These are phyloP conservation scores for Coelogynopora nodosa DNA, from an alignment of 2,888 invertebrate species.

Conservation along the genomic window DNA sequence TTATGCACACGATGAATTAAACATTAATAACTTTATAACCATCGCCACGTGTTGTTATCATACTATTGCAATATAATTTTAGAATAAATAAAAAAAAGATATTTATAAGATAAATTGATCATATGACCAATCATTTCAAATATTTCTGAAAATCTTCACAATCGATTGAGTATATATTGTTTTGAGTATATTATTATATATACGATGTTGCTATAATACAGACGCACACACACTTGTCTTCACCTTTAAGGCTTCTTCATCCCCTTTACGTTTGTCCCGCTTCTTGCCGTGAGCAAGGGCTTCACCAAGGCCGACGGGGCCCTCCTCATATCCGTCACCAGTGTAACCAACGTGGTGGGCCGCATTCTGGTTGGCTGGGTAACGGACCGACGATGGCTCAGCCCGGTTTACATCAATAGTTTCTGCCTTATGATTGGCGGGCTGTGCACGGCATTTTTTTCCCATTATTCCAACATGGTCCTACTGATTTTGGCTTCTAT, in stretches of 20 bases:
- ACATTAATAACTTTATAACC: too few species aligned
- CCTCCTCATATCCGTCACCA: conserved; percentile 52
- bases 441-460: not conserved
- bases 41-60: too few species aligned
- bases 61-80: too few species aligned
- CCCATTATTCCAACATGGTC: not conserved
- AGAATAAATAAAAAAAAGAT: too few species aligned
- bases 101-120: too few species aligned
- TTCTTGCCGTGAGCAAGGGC: conserved; percentile 51
- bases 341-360: conserved; percentile 82
- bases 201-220: not conserved
- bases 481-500: conserved; percentile 22
- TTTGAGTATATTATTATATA: too few species aligned
- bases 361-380: conserved; percentile 82
- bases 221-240: not conserved
- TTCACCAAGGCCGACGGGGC: conserved; percentile 59
- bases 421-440: conserved; percentile 11
- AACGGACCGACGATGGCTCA: conserved; percentile 64
- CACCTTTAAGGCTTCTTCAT: conserved; percentile 90
- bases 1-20: too few species aligned
- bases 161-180: too few species aligned
- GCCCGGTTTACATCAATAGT: not conserved
- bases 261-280: conserved; percentile 75
- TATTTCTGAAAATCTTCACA: too few species aligned
- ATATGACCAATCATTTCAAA: too few species aligned